phyloP scores from a whole-genome alignment of 2,113 vertebrate species.

The Semnopithecus entellus region DNA sequence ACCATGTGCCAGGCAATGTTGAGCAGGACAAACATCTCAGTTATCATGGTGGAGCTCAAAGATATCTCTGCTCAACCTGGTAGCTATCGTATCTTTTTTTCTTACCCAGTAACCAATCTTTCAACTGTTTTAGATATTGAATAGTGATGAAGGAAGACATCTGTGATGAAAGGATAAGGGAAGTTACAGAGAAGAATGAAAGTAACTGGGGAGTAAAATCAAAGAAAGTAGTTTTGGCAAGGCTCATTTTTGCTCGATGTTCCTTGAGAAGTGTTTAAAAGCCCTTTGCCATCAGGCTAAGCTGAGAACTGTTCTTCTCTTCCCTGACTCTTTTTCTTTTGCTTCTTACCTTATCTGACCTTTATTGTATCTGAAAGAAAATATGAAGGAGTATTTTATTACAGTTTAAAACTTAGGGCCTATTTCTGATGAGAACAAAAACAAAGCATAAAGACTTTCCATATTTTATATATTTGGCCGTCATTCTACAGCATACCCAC shows the following conservation, averaged over 20 bases:
- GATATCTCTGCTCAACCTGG: background rate
- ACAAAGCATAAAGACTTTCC: background rate
- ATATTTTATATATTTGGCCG: background rate
- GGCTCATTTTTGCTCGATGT: background rate
- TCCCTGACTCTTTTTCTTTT: background rate
- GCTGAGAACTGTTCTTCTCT: background rate
- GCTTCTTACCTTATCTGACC: background rate
- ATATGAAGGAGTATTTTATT: background rate
- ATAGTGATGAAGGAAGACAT: background rate
- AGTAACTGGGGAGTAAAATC: background rate
- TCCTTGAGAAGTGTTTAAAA: background rate
- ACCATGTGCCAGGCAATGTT: no score
- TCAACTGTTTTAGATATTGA: background rate
- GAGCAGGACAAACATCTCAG: background rate
- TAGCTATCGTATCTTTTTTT: background rate
- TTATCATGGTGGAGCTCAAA: background rate
- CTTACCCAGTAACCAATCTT: background rate
- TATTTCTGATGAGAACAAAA: background rate
- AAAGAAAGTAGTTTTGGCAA: background rate
- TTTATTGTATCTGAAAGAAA: background rate
- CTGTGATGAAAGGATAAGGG: background rate
- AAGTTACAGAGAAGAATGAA: background rate
- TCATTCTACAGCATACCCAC: no score
- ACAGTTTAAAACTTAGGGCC: background rate
- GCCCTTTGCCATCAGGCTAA: background rate